Evolutionary conservation across 2,113 vertebrate species (phyloP).

Genomic region (Seriola quinqueradiata): DNA sequence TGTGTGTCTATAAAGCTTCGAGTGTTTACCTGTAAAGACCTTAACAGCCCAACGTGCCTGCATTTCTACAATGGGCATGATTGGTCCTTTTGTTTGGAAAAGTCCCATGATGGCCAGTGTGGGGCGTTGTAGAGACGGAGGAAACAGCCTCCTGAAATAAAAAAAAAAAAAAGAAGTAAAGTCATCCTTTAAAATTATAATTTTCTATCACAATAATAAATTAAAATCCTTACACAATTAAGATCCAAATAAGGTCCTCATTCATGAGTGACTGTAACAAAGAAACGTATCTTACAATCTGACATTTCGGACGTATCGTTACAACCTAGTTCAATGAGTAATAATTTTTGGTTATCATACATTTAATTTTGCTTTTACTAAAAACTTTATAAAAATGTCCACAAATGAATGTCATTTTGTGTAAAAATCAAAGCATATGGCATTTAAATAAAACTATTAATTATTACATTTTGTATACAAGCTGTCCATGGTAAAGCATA

Average conservation of each 20-base stretch:
- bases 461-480: not conserved
- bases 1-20: not conserved
- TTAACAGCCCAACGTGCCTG: constrained; percentile 91
- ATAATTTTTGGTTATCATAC: not conserved
- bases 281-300: too few species aligned
- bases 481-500: not conserved
- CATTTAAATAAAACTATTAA: not conserved
- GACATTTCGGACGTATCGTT: not conserved
- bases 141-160: constrained; percentile 83
- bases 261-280: not conserved
- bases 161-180: not conserved
- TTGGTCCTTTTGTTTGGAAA: constrained; percentile 86
- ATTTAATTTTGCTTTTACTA: not conserved
- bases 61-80: constrained; percentile 90
- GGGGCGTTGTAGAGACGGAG: constrained; percentile 84
- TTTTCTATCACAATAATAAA: not conserved
- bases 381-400: too few species aligned
- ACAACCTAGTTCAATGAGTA: too few species aligned
- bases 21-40: constrained; percentile 88
- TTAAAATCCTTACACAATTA: not conserved
- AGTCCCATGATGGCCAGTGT: constrained; percentile 90
- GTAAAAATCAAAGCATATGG: not conserved
- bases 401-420: too few species aligned
- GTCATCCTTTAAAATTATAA: not conserved
- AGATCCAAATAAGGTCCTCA: not conserved